phyloP scores from a whole-genome alignment of 64 coral and sea anemone genomes.

The Pocillopora verrucosa region DNA sequence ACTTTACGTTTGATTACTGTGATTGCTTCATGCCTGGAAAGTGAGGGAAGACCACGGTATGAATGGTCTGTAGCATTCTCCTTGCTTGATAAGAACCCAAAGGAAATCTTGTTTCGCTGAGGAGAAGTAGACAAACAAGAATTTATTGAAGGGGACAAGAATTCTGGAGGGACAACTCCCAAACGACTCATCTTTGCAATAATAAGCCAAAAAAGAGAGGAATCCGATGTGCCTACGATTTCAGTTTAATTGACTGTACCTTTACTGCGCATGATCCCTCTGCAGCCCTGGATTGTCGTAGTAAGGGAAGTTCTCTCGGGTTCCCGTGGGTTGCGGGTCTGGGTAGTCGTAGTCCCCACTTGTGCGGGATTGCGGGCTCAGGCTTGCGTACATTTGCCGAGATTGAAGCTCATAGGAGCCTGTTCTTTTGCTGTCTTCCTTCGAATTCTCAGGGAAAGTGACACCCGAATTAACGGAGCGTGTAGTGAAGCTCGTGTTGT shows the following conservation, averaged over 20 bases:
- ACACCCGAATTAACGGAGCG: background rate
- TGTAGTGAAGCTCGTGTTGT: background rate
- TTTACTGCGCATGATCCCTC: background rate
- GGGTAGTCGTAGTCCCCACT: conserved; percentile 38
- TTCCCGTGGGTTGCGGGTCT: background rate
- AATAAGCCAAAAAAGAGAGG: too few relatives aligned
- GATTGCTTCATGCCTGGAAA: too few relatives aligned
- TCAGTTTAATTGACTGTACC: background rate
- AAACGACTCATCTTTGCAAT: too few relatives aligned
- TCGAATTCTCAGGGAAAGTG: background rate
- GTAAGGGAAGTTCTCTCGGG: background rate
- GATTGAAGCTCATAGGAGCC: conserved; percentile 5
- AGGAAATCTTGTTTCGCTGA: too few relatives aligned
- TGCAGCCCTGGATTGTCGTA: conserved; percentile 26
- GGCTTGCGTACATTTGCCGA: background rate
- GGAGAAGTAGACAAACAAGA: too few relatives aligned
- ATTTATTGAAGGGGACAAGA: too few relatives aligned
- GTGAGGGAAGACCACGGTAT: too few relatives aligned
- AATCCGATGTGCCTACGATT: background rate
- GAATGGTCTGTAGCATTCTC: too few relatives aligned
- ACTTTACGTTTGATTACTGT: too few relatives aligned
- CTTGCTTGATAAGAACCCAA: too few relatives aligned
- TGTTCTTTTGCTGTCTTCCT: background rate
- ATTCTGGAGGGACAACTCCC: too few relatives aligned
- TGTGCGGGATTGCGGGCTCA: background rate